phyloP scores from a whole-genome alignment of 1,140 invertebrate species.

The Pomacea maculata region DNA sequence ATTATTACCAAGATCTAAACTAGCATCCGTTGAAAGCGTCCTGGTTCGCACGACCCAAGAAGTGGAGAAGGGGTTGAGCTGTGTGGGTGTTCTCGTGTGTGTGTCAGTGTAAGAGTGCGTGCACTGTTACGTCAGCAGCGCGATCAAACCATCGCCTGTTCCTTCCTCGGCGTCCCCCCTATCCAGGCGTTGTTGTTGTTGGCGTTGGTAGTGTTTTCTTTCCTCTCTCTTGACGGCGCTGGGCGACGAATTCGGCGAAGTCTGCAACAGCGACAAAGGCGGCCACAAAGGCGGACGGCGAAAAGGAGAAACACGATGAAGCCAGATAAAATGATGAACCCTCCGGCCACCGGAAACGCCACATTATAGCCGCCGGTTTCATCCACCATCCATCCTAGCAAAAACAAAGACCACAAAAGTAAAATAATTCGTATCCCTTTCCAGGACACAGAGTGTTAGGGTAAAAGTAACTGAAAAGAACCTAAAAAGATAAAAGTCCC shows the following conservation, averaged over 20 bases:
- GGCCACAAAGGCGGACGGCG: slow-evolving; percentile 65
- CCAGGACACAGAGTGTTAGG: neutral
- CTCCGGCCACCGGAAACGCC: slow-evolving; percentile 43
- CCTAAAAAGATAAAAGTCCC: neutral
- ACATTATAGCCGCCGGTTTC: slow-evolving; percentile 39
- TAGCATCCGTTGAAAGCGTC: no score
- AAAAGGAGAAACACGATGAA: slow-evolving; percentile 32
- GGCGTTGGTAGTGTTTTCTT: neutral
- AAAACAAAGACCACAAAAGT: slow-evolving; percentile 5
- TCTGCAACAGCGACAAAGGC: slow-evolving; percentile 9
- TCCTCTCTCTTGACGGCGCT: neutral
- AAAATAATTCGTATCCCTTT: neutral
- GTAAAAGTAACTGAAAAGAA: neutral
- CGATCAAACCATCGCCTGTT: slow-evolving; percentile 1
- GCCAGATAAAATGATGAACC: slow-evolving; percentile 43
- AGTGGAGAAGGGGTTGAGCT: no score
- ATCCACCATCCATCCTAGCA: slow-evolving; percentile 49
- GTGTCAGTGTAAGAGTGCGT: neutral
- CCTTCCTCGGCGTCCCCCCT: neutral
- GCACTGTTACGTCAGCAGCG: no score
- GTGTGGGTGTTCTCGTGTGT: neutral
- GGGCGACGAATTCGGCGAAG: neutral
- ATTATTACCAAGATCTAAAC: no score
- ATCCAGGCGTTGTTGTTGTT: slow-evolving; percentile 4
- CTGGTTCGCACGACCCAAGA: no score